Conservation (phyloP, 2,797 vertebrate species). For the Macrochelys suwanniensis region DNA sequence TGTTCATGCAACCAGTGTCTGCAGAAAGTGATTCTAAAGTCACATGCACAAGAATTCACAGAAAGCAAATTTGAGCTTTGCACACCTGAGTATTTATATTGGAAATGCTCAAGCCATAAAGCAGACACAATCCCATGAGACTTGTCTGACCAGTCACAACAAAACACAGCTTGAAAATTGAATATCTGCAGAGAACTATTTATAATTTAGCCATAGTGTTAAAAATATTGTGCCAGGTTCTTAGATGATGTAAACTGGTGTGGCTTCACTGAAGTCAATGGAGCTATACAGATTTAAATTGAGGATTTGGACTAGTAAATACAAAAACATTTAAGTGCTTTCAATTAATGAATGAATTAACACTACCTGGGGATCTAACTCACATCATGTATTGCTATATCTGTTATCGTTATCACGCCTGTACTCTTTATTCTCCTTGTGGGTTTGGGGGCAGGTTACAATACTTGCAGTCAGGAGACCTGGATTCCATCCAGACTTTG, state of each 20-base stretch:
- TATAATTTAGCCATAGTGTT: not conserved
- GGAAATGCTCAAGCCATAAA: not conserved
- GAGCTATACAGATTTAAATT: not conserved
- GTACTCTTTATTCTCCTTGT: rapidly evolving
- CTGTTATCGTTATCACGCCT: not conserved
- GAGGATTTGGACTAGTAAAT: not conserved
- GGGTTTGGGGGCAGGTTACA: rapidly evolving
- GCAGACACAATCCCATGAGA: not conserved
- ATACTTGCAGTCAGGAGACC: not conserved
- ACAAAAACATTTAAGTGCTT: not conserved
- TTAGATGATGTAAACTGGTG: not conserved
- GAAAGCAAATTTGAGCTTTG: not conserved
- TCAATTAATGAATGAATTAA: not conserved
- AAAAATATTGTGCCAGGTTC: not conserved
- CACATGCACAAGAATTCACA: not conserved
- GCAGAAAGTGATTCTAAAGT: not conserved
- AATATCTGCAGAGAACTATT: not conserved
- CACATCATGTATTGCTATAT: not conserved
- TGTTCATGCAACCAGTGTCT: too few relatives aligned
- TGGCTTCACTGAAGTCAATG: not conserved
- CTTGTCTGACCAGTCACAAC: rapidly evolving
- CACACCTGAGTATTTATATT: too few relatives aligned
- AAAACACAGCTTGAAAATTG: not conserved
- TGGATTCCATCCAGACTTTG: not conserved
- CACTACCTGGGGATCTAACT: not conserved